Base-by-base conservation (phyloP, 1,140 invertebrate genomes). In the Steinernema feltiae region DNA sequence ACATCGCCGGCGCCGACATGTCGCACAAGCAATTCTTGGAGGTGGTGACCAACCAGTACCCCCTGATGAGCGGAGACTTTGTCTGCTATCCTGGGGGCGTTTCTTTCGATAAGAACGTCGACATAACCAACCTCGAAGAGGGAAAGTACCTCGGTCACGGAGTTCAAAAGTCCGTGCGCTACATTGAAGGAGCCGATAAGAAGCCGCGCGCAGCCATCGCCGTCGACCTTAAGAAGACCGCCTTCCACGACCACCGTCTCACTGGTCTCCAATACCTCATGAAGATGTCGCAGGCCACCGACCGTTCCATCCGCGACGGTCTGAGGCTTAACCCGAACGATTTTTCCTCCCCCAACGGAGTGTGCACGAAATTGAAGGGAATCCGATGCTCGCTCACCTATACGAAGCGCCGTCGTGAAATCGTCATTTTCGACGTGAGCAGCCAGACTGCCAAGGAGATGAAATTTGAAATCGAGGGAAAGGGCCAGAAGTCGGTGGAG, bases 211-310 rank as follows among this genome's bases (percentile, higher is more conserved):
- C 53, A 3, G 53, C 53, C 24, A 27, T 63, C 3, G 53, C 53
- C 24, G 3, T 63, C 3, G 53, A 63, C 24, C 3, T 7, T 63
- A 63, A 27, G 71, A 79, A 79, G 48, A 76, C 78, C 30, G 76
- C 71, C 1, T 79, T 79, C 71, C 78, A 79, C 53, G 30, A 29
- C 7, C 46, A 74, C n/a, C n/a, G n/a, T 1, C 31, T 71, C 27
- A 31, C 18, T 18, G 74, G 69, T 0, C 1, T 46, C 1, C 17
- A 69, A 31, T 75, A 75, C 24, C 17, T 77, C 15, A 30, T 15
- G 31, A 21, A 7, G 74, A 63, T 29, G 27, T 35, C 18, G 7
- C 7, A 7, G 41, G 41, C n/a, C 41, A 46, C n/a, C 41, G n/a
- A 46, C 41, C 41, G n/a, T n/a, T 12, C 7, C 41, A 46, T 46